Evolutionary conservation across 2,113 vertebrate species (phyloP), one percentile per base, ranked within the genome.

Genomic region (Cariama cristata): DNA sequence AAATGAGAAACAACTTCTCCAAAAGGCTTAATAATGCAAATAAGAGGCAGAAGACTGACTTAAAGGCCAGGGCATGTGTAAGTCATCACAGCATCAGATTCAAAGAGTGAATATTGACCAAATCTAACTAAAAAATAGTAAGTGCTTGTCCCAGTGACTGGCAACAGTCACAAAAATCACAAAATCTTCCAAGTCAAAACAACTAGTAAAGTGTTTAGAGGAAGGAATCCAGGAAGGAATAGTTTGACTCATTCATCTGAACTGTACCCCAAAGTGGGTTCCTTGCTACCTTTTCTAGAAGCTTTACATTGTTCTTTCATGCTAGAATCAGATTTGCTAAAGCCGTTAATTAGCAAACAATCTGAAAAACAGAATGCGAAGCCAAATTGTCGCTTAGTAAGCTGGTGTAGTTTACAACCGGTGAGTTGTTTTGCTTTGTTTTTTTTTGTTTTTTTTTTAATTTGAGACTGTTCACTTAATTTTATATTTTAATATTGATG

Each of bases 251-350:
- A 28, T 40, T 84, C n/a, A 55, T 10, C 14, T 59, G 35, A 90
- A 27, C 8, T 17, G 0, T 40, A 26, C 35, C 21, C 4, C 13
- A 35, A 14, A 1, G 2, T 35, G 19, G 18, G 2, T 3, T 50
- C 6, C 23, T 53, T 58, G 8, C 2, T 42, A 27, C 2, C 2
- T 64, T 85, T 64, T 53, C 14, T 15, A 44, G 11, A 7, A 62
- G 9, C 2, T 55, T 69, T 77, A n/a, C 8, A 8, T 53, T 42
- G 26, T 23, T 9, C 7, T 69, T 86, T 53, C 8, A 8, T 47
- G 4, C 32, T 59, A 12, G 24, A 81, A 42, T 30, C 17, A 32
- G 23, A 32, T 64, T 24, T 69, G 8, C 2, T 77, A 20, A 73
- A 26, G 33, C 4, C 30, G 1, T 14, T 75, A 44, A 12, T 60